Evolutionary conservation across 2,888 invertebrate species (phyloP), one percentile per base, ranked within the genome.

Genomic region (Hirtodrosophila duncani): DNA sequence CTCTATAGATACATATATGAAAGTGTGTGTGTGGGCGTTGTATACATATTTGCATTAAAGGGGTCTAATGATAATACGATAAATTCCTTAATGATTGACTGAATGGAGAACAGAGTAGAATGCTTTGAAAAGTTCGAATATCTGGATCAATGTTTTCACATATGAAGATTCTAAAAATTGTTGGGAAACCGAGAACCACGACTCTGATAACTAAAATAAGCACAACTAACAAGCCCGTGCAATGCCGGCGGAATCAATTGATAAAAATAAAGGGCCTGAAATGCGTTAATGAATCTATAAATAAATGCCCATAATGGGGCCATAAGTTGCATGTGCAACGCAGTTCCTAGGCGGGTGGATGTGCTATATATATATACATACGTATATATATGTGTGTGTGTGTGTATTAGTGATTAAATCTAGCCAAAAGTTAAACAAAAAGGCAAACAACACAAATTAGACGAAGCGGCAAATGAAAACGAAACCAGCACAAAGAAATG

Each of bases 271-370:
- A 45, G 27, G 34, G 48, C 48, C 17, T 49, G 24, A 36, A 58
- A 37, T 52, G 39, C 56, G 63, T 63, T 78, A 78, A 71, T 67
- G 70, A 74, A 67, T 46, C 52, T 71, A 70, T 56, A 70, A 79
- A 71, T 79, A 70, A 65, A 48, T 30, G 60, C 57, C 55, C 79
- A 78, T 75, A 14, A 30, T n/a, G 23, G 21, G 21, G 41, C 13
- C 8, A 3, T 1, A 13, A 14, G 18, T 30, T 39, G 27, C 9
- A 13, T 16, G 13, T n/a, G n/a, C n/a, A n/a, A n/a, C n/a, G n/a
- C n/a, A n/a, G n/a, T n/a, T n/a, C n/a, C n/a, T n/a, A n/a, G n/a
- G n/a, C n/a, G n/a, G n/a, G n/a, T n/a, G n/a, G n/a, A n/a, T n/a
- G n/a, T n/a, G n/a, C n/a, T n/a, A n/a, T n/a, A n/a, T n/a, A n/a